Percentiles rank a stretch among this genome's conserved stretches.
These are phyloP conservation scores for Lissonota sp. DNA, from an alignment of 2,888 invertebrate species.

Conservation along the genomic window DNA sequence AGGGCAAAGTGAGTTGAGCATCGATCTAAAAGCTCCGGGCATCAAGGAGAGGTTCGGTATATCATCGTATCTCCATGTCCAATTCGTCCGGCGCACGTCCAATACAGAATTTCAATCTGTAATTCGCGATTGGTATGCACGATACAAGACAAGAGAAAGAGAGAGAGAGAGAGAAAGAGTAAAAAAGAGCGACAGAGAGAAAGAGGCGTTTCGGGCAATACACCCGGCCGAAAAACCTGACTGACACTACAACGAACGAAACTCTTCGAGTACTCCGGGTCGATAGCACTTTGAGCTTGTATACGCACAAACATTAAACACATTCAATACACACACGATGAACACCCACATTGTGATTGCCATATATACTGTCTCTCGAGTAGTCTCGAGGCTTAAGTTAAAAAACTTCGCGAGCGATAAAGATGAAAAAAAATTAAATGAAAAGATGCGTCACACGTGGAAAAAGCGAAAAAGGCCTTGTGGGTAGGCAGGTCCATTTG, in stretches of 20 bases:
- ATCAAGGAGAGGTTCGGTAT: background rate
- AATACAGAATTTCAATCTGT: slow-evolving; percentile 76
- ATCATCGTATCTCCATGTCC: slow-evolving; percentile 30
- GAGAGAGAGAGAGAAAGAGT: too few species aligned
- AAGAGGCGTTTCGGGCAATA: slow-evolving; percentile 54
- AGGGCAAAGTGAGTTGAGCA: background rate
- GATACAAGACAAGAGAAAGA: slow-evolving; percentile 67
- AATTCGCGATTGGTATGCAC: slow-evolving; percentile 77
- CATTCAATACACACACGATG: slow-evolving; percentile 9
- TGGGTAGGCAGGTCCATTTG: background rate
- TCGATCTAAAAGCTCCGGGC: background rate
- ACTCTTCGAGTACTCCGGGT: slow-evolving; percentile 43
- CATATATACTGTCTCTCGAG: background rate
- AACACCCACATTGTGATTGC: background rate
- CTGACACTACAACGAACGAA: slow-evolving; percentile 12
- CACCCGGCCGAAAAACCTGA: slow-evolving; percentile 58
- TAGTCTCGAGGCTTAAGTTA: background rate
- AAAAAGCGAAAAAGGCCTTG: slow-evolving; percentile 27
- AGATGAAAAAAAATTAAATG: slow-evolving; percentile 6
- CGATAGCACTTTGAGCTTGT: slow-evolving; percentile 63
- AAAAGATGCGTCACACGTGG: slow-evolving; percentile 45
- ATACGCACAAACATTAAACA: slow-evolving; percentile 23
- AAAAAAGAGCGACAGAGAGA: background rate
- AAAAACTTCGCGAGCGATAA: slow-evolving; percentile 9
- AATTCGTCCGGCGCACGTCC: slow-evolving; percentile 41